Base-by-base conservation (phyloP, 2,797 vertebrate genomes). In the Danio choprae region DNA sequence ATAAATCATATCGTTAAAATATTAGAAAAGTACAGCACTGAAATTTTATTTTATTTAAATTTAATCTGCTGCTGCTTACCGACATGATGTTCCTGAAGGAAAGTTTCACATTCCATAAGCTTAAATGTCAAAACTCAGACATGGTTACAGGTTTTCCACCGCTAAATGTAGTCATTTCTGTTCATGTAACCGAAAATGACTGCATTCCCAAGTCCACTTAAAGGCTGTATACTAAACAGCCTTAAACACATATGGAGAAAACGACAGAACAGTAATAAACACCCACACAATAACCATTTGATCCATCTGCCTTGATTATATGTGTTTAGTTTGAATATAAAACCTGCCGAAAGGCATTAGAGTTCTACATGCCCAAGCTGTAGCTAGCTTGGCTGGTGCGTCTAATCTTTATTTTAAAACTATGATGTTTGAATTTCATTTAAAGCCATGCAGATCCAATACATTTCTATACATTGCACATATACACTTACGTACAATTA, bases 261-360 rank as follows among this genome's bases (percentile, higher is more conserved):
- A n/a, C 22, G 43, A 29, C 48, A n/a, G 36, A 65, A 53, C 4
- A 65, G 43, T n/a, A 56, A 72, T 48, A 60, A 60, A 73, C 43
- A 36, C 59, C 20, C 20, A 36, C 41, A 60, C 0, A 20, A 6
- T 40, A 18, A 10, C 18, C 41, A 29, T 46, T n/a, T 59, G 55
- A 60, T n/a, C 55, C 46, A 13, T 59, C 38, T 44, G 38, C 40
- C 29, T 48, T n/a, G 10, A 50, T 22, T 41, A 29, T 29, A 15
- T 76, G 36, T 11, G 41, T 36, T 74, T 48, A 62, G 16, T 40
- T 51, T 40, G 2, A 50, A n/a, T 15, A 62, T 10, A 20, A 13
- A 74, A 7, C 15, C 58, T 40, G 72, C 20, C 44, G 62, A 70
- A 70, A 20, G 7, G 16, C 53, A 11, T 53, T 70, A 53, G 10